Evolutionary conservation across 1,140 invertebrate genomes (phyloP), one percentile per base, ranked within the genome.

Genomic region (Drosophila micromelanica): DNA sequence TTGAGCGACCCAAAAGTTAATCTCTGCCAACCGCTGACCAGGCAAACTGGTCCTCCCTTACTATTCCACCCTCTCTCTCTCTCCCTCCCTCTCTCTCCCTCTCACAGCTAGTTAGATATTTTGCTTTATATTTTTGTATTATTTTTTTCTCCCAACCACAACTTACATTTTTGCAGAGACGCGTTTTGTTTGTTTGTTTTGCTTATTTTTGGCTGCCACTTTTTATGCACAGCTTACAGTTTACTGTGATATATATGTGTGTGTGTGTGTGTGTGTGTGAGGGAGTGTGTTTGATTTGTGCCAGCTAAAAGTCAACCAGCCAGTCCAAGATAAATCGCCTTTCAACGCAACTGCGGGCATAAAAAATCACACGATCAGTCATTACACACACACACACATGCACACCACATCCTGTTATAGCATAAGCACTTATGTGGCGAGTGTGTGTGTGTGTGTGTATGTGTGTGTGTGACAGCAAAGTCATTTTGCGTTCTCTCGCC

Each of bases 281-380:
- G 42, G 37, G 55, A 42, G 48, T 37, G 55, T 23, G 46, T 45
- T 46, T 49, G 64, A 71, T 51, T 70, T 32, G 55, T 70, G 64
- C 62, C 73, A 73, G 74, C 67, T 59, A 71, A 61, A 79, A 78
- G 73, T 78, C 78, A 77, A 79, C 70, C 70, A 69, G 57, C 62
- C 75, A 87, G 74, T 87, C 56, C 67, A 90, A 89, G 85, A 90
- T 90, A 90, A 90, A 90, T 90, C 87, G 86, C 80, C 86, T 90
- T 90, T 90, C 82, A 86, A 73, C 81, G 68, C 89, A 81, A 77
- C 76, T 72, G 73, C 38, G 59, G 76, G 78, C 78, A 81, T 86
- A 90, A 90, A 90, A 90, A 90, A 90, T 90, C 87, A 87, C 87
- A 90, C 87, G 81, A 90, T 90, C 86, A 90, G 82, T 90, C 86